Percentiles rank a stretch among this genome's conserved stretches.
These are phyloP conservation scores for Menidia beryllina DNA, from an alignment of 2,113 vertebrate genomes.

Conservation along the genomic window DNA sequence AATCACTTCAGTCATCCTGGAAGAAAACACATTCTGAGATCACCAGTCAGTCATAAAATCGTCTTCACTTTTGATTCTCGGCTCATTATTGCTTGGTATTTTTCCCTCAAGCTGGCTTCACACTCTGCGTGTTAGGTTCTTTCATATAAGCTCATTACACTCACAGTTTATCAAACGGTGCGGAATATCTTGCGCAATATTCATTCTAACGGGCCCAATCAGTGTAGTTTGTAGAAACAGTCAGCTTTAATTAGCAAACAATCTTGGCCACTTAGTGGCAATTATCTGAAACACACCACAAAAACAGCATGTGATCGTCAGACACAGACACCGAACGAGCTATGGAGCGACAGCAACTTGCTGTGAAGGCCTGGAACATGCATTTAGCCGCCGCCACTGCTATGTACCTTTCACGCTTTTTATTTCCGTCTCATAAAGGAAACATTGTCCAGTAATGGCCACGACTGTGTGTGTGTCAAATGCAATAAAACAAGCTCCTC, in stretches of 20 bases:
- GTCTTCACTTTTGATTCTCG: background rate
- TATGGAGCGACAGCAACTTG: background rate
- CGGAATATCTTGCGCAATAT: background rate
- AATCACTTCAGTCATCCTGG: slow-evolving; percentile 92
- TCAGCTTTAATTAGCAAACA: background rate
- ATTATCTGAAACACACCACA: background rate
- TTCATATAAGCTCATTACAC: background rate
- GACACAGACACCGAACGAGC: background rate
- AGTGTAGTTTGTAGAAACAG: background rate
- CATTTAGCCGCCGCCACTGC: background rate
- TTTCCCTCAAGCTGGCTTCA: background rate
- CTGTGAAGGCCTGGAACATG: background rate
- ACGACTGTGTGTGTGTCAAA: too few relatives aligned
- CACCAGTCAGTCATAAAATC: background rate
- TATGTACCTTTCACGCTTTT: background rate
- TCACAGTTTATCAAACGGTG: background rate
- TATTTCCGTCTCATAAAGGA: background rate
- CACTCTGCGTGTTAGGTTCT: background rate
- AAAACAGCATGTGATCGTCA: background rate
- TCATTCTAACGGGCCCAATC: background rate
- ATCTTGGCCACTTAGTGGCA: background rate
- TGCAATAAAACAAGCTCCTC: too few relatives aligned
- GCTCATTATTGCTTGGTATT: background rate
- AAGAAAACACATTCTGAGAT: slow-evolving; percentile 15
- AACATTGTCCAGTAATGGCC: too few relatives aligned